These are phyloP conservation scores for Drosophila jambulina DNA, from an alignment of 1,140 invertebrate genomes.

Conservation along the genomic window DNA sequence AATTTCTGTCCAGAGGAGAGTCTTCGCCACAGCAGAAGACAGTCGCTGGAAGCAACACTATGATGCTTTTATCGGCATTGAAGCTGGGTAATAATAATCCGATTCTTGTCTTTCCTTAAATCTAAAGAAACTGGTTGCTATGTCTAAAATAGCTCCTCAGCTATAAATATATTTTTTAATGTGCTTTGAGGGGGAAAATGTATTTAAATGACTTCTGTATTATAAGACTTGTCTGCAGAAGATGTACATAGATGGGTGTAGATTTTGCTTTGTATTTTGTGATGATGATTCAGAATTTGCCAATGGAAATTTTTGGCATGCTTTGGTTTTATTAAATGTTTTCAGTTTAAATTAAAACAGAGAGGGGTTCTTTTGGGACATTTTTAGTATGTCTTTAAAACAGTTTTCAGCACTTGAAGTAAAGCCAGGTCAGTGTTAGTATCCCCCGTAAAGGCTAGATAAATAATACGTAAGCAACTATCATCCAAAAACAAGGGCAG, in stretches of 20 bases:
- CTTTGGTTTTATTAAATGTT: neutral
- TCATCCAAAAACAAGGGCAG: neutral
- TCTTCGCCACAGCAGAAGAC: constrained; percentile 24
- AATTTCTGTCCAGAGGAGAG: constrained; percentile 22
- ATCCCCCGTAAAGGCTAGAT: no score
- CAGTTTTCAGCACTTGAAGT: no score
- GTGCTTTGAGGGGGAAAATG: neutral
- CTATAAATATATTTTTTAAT: constrained; percentile 11
- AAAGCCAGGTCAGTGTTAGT: no score
- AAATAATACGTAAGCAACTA: neutral
- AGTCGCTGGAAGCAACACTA: constrained; percentile 62
- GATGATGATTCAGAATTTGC: neutral
- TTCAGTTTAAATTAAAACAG: neutral
- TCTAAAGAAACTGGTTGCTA: neutral
- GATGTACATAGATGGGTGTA: neutral
- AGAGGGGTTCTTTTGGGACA: neutral
- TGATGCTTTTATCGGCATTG: constrained; percentile 84
- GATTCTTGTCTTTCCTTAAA: constrained; percentile 13
- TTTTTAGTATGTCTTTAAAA: neutral
- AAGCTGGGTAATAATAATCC: constrained; percentile 82
- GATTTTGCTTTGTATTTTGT: neutral
- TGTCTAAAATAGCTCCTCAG: neutral
- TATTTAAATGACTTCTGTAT: constrained; percentile 9
- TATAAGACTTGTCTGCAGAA: neutral
- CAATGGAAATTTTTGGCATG: neutral